Percentiles rank a stretch among this genome's conserved stretches.
Conservation (phyloP, 2,888 invertebrate species). For the Callosobruchus maculatus region DNA sequence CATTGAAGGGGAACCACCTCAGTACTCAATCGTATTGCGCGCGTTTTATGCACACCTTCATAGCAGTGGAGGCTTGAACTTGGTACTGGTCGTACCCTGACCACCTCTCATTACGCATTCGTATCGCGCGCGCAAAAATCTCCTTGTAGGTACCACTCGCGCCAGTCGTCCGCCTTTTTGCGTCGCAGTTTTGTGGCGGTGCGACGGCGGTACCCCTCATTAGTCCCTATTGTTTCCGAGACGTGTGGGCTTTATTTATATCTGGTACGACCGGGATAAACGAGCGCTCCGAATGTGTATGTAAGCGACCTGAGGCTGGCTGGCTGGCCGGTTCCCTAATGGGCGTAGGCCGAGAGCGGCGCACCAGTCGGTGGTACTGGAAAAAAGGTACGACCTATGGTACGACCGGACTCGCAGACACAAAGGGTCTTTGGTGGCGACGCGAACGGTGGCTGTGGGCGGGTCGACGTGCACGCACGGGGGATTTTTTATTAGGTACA, state of each 20-base stretch:
- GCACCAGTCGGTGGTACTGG: neutral
- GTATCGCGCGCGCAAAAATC: neutral
- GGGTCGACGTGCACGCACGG: neutral
- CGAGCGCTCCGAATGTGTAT: constrained; percentile 4
- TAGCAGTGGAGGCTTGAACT: too few relatives aligned
- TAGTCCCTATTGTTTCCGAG: constrained; percentile 25
- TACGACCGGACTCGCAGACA: neutral
- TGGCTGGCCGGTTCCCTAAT: neutral
- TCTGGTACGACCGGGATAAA: constrained; percentile 11
- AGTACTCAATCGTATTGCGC: too few relatives aligned
- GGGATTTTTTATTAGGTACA: neutral
- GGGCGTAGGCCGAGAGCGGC: neutral
- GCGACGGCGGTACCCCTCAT: constrained; percentile 13
- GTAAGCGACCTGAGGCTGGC: neutral
- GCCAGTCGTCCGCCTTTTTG: neutral
- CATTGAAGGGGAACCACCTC: too few relatives aligned
- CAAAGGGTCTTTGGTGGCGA: neutral
- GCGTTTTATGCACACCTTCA: too few relatives aligned
- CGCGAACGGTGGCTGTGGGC: neutral
- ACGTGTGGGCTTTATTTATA: constrained; percentile 26
- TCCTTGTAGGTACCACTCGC: neutral
- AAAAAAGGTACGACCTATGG: neutral
- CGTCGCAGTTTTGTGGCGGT: neutral
- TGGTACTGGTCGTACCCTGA: too few relatives aligned
- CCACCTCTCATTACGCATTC: too few relatives aligned